These are phyloP conservation scores for Trachelipus rathkii DNA, from an alignment of 1,140 invertebrate genomes.

Conservation along the genomic window DNA sequence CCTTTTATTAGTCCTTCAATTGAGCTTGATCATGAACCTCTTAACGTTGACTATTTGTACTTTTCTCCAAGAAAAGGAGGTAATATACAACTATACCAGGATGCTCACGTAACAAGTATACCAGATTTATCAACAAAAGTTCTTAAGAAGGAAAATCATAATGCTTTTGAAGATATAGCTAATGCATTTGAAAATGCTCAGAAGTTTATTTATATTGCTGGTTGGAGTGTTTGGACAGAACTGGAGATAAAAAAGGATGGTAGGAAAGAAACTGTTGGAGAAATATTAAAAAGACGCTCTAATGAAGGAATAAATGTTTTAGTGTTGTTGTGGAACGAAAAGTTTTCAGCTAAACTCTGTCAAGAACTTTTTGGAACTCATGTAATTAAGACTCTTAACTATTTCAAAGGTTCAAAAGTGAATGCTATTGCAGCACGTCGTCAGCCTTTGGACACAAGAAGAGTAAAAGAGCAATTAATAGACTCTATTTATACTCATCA, in stretches of 20 bases:
- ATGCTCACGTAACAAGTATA: constrained; percentile 22
- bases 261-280: constrained; percentile 25
- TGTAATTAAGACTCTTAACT: constrained; percentile 29
- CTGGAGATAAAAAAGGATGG: constrained; percentile 20
- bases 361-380: constrained; percentile 26
- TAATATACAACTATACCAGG: constrained; percentile 26
- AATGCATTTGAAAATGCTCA: constrained; percentile 19
- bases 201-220: constrained; percentile 35
- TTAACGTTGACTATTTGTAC: constrained; percentile 14
- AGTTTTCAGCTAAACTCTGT: constrained; percentile 24
- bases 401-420: constrained; percentile 27
- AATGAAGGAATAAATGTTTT: constrained; percentile 27
- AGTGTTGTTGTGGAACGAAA: constrained; percentile 32
- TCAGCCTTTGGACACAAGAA: neutral
- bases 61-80: constrained; percentile 30
- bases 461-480: neutral
- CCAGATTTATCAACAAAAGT: neutral
- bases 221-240: constrained; percentile 32
- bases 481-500: constrained; percentile 32
- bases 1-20: constrained; percentile 12
- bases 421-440: constrained; percentile 12
- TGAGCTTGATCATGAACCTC: constrained; percentile 22
- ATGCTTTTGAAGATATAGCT: constrained; percentile 28
- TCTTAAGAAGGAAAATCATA: neutral
- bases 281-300: constrained; percentile 27